Conservation (phyloP, 2,113 vertebrate species). For the Excalfactoria chinensis region DNA sequence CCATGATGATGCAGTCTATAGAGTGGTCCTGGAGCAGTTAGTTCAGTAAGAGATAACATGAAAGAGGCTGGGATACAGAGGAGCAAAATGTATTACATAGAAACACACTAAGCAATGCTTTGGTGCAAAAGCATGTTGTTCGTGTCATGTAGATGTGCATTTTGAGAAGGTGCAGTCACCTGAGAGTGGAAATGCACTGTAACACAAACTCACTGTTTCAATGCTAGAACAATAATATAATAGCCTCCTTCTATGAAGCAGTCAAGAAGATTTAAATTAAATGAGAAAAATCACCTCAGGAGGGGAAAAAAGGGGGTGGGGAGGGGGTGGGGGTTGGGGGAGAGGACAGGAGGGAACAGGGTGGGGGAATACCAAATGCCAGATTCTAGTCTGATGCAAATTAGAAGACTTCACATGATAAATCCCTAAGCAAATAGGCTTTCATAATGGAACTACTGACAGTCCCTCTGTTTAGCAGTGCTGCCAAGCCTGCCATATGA, state of each 20-base stretch:
- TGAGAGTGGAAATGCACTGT: not conserved
- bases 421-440: not conserved
- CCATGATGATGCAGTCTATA: rapidly evolving
- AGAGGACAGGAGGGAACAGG: too few species aligned
- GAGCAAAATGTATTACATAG: not conserved
- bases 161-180: not conserved
- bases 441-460: not conserved
- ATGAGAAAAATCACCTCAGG: conserved; percentile 9
- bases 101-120: not conserved
- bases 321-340: not conserved
- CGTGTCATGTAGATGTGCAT: not conserved
- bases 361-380: not conserved
- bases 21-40: not conserved
- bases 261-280: conserved; percentile 27
- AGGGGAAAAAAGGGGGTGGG: not conserved
- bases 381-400: conserved; percentile 17
- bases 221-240: not conserved
- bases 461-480: not conserved
- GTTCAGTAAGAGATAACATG: not conserved
- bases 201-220: rapidly evolving
- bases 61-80: not conserved
- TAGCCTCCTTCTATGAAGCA: not conserved
- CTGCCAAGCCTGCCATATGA: conserved; percentile 23
- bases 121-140: not conserved
- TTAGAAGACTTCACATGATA: not conserved